Evolutionary conservation across 1,140 invertebrate genomes (phyloP).

Genomic region (Drosophila kepulauana): DNA sequence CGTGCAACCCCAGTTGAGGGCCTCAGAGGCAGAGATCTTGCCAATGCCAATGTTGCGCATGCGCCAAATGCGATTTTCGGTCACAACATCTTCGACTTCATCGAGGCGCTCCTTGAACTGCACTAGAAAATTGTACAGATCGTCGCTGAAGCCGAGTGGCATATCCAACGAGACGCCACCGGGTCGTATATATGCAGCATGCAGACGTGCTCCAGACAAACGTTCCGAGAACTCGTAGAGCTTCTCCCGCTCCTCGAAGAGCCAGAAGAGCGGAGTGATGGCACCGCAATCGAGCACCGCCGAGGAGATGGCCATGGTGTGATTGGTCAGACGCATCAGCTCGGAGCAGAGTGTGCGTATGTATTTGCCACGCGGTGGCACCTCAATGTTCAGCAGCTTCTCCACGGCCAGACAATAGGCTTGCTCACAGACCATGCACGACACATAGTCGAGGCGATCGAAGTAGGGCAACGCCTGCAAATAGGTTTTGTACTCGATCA

Average conservation of each 20-base stretch:
- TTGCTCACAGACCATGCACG: slow-evolving; percentile 93
- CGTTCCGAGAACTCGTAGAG: slow-evolving; percentile 95
- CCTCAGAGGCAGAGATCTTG: slow-evolving; percentile 91
- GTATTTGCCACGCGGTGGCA: slow-evolving; percentile 91
- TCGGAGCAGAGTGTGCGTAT: slow-evolving; percentile 91
- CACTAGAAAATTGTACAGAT: slow-evolving; percentile 91
- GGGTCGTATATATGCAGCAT: slow-evolving; percentile 93
- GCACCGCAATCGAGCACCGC: slow-evolving; percentile 93
- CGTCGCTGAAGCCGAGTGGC: slow-evolving; percentile 93
- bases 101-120: slow-evolving; percentile 92
- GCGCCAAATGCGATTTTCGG: slow-evolving; percentile 93
- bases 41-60: slow-evolving; percentile 92
- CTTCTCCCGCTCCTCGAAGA: slow-evolving; percentile 95
- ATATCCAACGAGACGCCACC: slow-evolving; percentile 92
- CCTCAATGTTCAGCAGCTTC: slow-evolving; percentile 91
- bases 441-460: slow-evolving; percentile 94
- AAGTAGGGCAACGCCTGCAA: slow-evolving; percentile 93
- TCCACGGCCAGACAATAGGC: slow-evolving; percentile 91
- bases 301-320: slow-evolving; percentile 91
- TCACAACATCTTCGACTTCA: slow-evolving; percentile 94
- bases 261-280: slow-evolving; percentile 95
- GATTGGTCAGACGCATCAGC: slow-evolving; percentile 93
- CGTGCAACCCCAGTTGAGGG: slow-evolving; percentile 92
- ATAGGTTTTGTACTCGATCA: slow-evolving; percentile 95
- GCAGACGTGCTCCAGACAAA: slow-evolving; percentile 93